Conservation (phyloP, 2,888 invertebrate species). For the Himalopsyche kuldschensis region DNA sequence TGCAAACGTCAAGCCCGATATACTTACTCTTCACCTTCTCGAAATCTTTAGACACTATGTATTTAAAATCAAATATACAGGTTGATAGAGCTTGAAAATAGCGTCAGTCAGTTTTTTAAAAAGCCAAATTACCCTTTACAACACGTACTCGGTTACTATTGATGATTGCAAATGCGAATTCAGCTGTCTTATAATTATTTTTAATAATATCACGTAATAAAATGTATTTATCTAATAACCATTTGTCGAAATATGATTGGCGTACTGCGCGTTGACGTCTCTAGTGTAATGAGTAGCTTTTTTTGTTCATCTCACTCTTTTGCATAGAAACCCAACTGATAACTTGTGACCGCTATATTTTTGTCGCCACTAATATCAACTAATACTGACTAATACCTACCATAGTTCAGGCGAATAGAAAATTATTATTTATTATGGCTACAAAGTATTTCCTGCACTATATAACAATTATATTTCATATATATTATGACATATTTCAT, state of each 20-base stretch:
- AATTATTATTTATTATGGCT: constrained; percentile 1
- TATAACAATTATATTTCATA: background rate
- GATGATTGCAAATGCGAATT: background rate
- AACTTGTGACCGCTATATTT: too few relatives aligned
- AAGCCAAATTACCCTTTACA: background rate
- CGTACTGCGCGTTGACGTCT: background rate
- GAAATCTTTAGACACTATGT: background rate
- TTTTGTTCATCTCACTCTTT: constrained; percentile 35
- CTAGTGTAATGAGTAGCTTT: constrained; percentile 30
- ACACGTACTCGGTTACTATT: background rate
- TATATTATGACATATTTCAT: too few relatives aligned
- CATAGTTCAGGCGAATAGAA: background rate
- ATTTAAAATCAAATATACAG: background rate
- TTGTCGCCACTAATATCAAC: too few relatives aligned
- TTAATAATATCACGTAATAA: constrained; percentile 4
- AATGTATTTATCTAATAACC: constrained; percentile 46
- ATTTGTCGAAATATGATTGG: constrained; percentile 56
- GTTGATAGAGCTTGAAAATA: background rate
- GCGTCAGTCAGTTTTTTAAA: background rate
- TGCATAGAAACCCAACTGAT: background rate
- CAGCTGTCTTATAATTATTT: background rate
- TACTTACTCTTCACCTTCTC: background rate
- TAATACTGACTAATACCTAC: too few relatives aligned
- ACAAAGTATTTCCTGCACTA: background rate
- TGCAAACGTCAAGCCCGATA: background rate